These are phyloP conservation scores for Phymatocera aterrima DNA, from an alignment of 2,888 invertebrate genomes.

Conservation along the genomic window DNA sequence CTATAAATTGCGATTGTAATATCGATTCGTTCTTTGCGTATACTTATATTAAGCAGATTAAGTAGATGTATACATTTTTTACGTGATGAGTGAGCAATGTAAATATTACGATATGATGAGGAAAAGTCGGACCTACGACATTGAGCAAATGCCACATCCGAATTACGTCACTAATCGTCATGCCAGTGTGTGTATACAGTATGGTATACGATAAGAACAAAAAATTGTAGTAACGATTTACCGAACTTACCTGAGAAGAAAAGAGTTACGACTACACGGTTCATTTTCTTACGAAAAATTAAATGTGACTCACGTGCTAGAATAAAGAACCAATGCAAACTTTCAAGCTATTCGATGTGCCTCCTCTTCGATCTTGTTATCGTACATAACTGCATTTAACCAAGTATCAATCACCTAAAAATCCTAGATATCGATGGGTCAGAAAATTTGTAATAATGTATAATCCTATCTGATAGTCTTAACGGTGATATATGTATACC, in stretches of 20 bases:
- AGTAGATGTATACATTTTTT: background rate
- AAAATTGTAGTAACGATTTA: too few species aligned
- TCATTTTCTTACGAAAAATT: background rate
- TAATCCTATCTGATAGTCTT: background rate
- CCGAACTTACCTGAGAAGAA: background rate
- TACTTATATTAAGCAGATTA: too few species aligned
- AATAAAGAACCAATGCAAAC: background rate
- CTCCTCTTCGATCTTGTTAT: background rate
- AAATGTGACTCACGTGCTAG: background rate
- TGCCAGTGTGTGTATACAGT: background rate
- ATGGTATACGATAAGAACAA: background rate
- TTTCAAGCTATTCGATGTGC: background rate
- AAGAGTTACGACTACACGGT: background rate
- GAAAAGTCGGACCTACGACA: background rate
- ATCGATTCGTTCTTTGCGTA: too few species aligned
- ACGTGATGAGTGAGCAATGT: background rate
- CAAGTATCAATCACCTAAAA: background rate
- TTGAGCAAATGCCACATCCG: background rate
- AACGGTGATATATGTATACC: background rate
- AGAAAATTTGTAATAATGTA: background rate
- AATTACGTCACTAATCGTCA: constrained; percentile 1
- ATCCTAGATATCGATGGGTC: background rate
- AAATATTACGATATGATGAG: background rate
- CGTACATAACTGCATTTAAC: background rate
- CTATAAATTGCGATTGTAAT: too few species aligned